Conservation (phyloP, 2,888 invertebrate species). For the Ellobium chinense region DNA sequence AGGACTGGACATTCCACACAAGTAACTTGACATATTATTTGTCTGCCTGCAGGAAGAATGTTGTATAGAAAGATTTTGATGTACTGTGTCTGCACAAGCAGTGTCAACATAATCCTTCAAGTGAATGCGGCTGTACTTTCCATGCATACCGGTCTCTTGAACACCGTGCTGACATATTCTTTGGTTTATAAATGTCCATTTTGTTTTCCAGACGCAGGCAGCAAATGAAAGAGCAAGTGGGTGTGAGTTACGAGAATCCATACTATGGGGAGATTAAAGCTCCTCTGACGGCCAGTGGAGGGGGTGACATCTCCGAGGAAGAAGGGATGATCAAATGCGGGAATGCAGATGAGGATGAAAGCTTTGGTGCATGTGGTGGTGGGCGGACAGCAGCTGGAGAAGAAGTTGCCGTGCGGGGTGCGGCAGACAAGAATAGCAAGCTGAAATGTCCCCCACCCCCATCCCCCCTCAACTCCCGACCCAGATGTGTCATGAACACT, state of each 20-base stretch:
- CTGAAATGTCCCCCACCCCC: constrained; percentile 20
- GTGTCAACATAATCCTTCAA: no score
- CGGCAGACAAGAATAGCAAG: background rate
- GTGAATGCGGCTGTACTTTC: no score
- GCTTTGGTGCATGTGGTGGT: background rate
- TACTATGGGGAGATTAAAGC: constrained; percentile 30
- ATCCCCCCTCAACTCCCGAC: constrained; percentile 12
- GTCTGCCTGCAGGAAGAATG: no score
- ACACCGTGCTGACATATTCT: no score
- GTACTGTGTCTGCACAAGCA: no score
- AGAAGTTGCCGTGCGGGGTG: background rate
- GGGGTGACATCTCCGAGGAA: background rate
- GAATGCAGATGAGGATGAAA: background rate
- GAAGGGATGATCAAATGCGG: background rate
- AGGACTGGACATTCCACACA: no score
- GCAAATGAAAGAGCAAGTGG: constrained; percentile 6
- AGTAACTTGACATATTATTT: no score
- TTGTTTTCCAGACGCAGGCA: constrained; percentile 13
- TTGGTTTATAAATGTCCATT: no score
- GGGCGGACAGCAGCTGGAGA: background rate
- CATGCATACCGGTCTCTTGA: no score
- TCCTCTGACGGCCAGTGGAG: background rate
- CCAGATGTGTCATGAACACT: constrained; percentile 33
- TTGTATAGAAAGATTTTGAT: no score
- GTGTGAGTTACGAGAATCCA: constrained; percentile 40